A percentile compares a stretch with the other conserved stretches of the same genome.
phyloP scores from a whole-genome alignment of 2,888 invertebrate genomes.

The Leptinotarsa haldemani region DNA sequence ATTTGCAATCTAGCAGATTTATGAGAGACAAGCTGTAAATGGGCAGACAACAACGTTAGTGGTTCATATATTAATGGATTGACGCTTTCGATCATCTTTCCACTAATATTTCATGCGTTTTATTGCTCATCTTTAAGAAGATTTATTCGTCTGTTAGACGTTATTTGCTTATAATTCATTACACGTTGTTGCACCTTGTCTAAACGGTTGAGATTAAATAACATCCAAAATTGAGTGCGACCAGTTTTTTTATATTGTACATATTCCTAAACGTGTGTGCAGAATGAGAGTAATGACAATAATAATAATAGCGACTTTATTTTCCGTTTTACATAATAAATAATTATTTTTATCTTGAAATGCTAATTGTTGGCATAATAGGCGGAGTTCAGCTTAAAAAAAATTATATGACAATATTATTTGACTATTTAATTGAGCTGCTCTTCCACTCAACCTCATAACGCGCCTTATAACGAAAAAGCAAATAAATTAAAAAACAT shows the following conservation, averaged over 20 bases:
- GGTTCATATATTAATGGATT: constrained; percentile 35
- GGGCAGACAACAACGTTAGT: constrained; percentile 34
- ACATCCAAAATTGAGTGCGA: neutral
- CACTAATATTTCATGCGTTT: constrained; percentile 29
- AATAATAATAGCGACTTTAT: too few species aligned
- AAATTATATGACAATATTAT: too few species aligned
- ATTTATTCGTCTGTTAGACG: constrained; percentile 15
- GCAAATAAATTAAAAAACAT: too few species aligned
- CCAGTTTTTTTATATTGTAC: neutral
- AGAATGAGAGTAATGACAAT: too few species aligned
- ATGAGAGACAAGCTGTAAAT: constrained; percentile 37
- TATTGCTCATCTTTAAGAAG: constrained; percentile 13
- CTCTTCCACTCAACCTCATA: too few species aligned
- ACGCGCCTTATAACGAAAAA: too few species aligned
- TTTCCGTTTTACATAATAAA: too few species aligned
- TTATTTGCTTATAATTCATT: constrained; percentile 11
- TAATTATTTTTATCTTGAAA: too few species aligned
- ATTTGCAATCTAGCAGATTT: constrained; percentile 42
- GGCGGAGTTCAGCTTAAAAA: too few species aligned
- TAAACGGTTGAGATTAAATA: neutral
- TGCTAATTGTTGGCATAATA: too few species aligned
- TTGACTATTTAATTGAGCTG: too few species aligned
- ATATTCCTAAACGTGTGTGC: neutral
- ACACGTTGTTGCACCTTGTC: constrained; percentile 10
- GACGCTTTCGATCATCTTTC: constrained; percentile 29